phyloP scores from a whole-genome alignment of 2,888 invertebrate genomes.

The Gymnosoma rotundatum region DNA sequence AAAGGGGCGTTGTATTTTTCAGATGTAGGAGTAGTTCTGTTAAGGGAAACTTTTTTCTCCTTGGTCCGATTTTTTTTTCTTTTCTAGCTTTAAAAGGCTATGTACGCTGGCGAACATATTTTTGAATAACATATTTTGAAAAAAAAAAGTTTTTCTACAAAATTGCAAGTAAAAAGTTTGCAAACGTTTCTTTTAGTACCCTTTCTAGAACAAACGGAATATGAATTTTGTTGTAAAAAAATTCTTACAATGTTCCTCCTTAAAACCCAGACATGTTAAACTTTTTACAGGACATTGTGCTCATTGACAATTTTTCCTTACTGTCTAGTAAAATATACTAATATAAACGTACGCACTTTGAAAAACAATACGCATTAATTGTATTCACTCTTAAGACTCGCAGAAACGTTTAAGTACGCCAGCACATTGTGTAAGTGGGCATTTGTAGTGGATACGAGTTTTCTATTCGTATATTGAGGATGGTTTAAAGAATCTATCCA shows the following conservation, averaged over 20 bases:
- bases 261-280: too few relatives aligned
- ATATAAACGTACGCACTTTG: constrained; percentile 61
- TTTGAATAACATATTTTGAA: too few relatives aligned
- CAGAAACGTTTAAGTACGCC: constrained; percentile 11
- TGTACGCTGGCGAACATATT: too few relatives aligned
- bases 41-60: too few relatives aligned
- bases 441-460: constrained; percentile 27
- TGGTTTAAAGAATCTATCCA: constrained; percentile 38
- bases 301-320: background rate
- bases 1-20: too few relatives aligned
- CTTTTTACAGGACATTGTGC: constrained; percentile 21
- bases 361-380: constrained; percentile 67
- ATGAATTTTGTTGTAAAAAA: too few relatives aligned
- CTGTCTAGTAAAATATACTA: background rate
- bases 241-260: too few relatives aligned
- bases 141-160: background rate
- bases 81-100: too few relatives aligned
- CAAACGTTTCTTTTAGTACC: too few relatives aligned
- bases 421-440: constrained; percentile 37
- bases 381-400: constrained; percentile 48
- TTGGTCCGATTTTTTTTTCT: too few relatives aligned
- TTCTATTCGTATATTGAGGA: constrained; percentile 7
- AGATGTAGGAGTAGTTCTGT: too few relatives aligned
- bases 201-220: too few relatives aligned
- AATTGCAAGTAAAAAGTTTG: background rate